Base-by-base conservation (phyloP, 2,888 invertebrate species). In the Orthosia gracilis region DNA sequence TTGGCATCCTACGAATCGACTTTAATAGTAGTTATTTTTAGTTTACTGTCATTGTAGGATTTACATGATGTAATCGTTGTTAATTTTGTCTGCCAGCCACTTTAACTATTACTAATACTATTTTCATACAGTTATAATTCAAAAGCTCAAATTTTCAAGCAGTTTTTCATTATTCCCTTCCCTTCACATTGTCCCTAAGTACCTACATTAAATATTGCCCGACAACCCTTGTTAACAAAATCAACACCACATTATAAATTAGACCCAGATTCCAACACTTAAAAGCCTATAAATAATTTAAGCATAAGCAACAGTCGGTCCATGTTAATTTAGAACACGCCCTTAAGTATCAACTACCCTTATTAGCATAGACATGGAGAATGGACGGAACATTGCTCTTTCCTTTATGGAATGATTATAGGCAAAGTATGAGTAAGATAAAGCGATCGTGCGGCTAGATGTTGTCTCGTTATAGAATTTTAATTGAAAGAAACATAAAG, bases 251-350 rank as follows among this genome's bases (percentile, higher is more conserved):
- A 70, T 78, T 63, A 55, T 52, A 65, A 54, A 76, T 81, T 81
- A 69, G 47, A 69, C 59, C 55, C 78, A 59, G 50, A 73, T 70
- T 74, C 55, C 11, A 57, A 78, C 75, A 78, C 80, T 74, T 81
- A 65, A 71, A 68, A 69, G 68, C 50, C 12, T 21, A 68, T 81
- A 68, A 68, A 81, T 81, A 78, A 77, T 82, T 78, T 66, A 75
- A 45, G 15, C 13, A 2, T 50, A 23, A 65, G 64, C 61, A 66
- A 74, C 67, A 45, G 55, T 54, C 50, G 49, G 47, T n/a, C 54
- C 58, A 45, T 52, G 67, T 68, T 65, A 67, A 74, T 73, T 82
- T 68, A 21, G 67, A 55, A 47, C 65, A 58, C 4, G 68, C 40
- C 49, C 64, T 73, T 68, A 78, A 78, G 73, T 69, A 61, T 55